These are phyloP conservation scores for Synergus laeviventris DNA, from an alignment of 2,888 invertebrate genomes.

Conservation along the genomic window DNA sequence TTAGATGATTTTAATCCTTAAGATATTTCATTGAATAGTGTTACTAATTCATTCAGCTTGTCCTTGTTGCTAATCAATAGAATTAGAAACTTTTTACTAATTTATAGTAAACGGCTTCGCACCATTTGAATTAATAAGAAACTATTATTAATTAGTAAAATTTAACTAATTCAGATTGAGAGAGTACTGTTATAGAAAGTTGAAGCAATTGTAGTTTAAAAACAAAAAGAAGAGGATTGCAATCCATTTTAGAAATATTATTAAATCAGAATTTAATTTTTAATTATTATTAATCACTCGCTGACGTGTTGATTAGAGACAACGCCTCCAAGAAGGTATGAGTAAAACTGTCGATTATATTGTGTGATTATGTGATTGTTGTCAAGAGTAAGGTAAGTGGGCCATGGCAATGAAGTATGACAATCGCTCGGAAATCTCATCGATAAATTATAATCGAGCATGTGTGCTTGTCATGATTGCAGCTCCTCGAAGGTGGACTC, in stretches of 20 bases:
- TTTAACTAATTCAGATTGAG: too few relatives aligned
- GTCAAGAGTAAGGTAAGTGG: constrained; percentile 19
- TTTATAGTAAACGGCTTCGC: too few relatives aligned
- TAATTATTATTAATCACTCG: neutral
- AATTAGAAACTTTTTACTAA: too few relatives aligned
- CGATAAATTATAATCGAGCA: constrained; percentile 25
- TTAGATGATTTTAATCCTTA: too few relatives aligned
- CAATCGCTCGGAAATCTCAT: constrained; percentile 22
- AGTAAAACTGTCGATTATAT: neutral
- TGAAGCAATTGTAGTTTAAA: neutral
- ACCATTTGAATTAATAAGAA: too few relatives aligned
- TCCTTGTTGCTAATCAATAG: too few relatives aligned
- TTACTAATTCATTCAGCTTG: too few relatives aligned
- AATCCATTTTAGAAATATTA: neutral
- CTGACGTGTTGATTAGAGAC: neutral
- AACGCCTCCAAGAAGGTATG: neutral
- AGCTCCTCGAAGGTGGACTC: constrained; percentile 12
- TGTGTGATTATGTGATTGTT: neutral
- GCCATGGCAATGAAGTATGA: constrained; percentile 27
- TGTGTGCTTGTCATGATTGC: constrained; percentile 17
- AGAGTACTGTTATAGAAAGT: too few relatives aligned
- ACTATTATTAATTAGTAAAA: too few relatives aligned
- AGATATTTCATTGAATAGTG: too few relatives aligned
- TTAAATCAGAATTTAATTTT: neutral
- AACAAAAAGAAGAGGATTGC: too few relatives aligned